Conservation (phyloP, 1,140 invertebrate genomes). For the Drosophila persimilis region DNA sequence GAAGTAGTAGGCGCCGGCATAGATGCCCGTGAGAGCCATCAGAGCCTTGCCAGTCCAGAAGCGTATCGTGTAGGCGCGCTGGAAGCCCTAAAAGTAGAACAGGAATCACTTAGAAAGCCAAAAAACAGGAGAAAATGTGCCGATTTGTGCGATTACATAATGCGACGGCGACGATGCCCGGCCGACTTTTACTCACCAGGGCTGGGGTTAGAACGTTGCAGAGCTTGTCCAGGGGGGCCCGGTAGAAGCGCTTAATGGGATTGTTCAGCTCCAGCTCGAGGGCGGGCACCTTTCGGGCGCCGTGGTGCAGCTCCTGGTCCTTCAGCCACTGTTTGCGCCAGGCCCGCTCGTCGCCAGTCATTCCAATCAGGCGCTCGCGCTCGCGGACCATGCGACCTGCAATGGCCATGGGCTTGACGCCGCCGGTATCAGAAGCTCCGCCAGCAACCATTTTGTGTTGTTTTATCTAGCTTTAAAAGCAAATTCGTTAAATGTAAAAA, state of each 20-base stretch:
- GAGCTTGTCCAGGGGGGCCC: slow-evolving; percentile 87
- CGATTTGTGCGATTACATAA: slow-evolving; percentile 64
- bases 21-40: slow-evolving; percentile 84
- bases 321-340: slow-evolving; percentile 93
- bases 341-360: slow-evolving; percentile 91
- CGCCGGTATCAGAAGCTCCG: slow-evolving; percentile 84
- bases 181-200: slow-evolving; percentile 84
- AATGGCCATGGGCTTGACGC: slow-evolving; percentile 89
- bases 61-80: slow-evolving; percentile 84
- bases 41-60: slow-evolving; percentile 87
- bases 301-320: slow-evolving; percentile 90
- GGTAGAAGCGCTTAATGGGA: slow-evolving; percentile 90
- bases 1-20: slow-evolving; percentile 87
- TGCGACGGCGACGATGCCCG: neutral
- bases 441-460: slow-evolving; percentile 61
- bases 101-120: neutral
- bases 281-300: slow-evolving; percentile 87
- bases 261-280: slow-evolving; percentile 89
- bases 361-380: slow-evolving; percentile 91
- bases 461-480: slow-evolving; percentile 12
- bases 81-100: slow-evolving; percentile 84
- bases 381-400: slow-evolving; percentile 88
- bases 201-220: slow-evolving; percentile 84
- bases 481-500: slow-evolving; percentile 16
- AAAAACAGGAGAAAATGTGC: slow-evolving; percentile 12